Conservation (phyloP, 2,113 vertebrate species). For the Cryptomyrus ogoouensis region DNA sequence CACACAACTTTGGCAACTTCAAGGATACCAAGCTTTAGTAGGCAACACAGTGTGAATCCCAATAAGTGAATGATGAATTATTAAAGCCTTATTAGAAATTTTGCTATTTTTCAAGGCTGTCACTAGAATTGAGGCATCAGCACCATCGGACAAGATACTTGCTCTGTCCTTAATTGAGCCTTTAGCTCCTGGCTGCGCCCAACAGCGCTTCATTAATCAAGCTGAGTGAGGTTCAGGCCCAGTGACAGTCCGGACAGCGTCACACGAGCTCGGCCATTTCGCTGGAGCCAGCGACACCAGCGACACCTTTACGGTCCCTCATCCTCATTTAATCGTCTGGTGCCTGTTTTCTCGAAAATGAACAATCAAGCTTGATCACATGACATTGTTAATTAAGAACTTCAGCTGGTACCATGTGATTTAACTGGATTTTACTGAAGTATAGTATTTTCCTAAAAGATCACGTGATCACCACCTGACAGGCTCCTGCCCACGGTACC, state of each 20-base stretch:
- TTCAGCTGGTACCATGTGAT: background rate
- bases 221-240: conserved; percentile 80
- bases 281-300: conserved; percentile 75
- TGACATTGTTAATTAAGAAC: background rate
- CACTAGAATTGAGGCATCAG: conserved; percentile 94
- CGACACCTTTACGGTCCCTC: conserved; percentile 77
- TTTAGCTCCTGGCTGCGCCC: conserved; percentile 96
- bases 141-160: conserved; percentile 94
- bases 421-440: background rate
- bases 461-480: background rate
- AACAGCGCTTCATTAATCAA: conserved; percentile 99
- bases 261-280: conserved; percentile 82
- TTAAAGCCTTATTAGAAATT: conserved; percentile 95
- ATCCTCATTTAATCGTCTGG: conserved; percentile 70
- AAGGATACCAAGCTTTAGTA: background rate
- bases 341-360: conserved; percentile 43
- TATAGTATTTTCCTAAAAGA: background rate
- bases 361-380: background rate
- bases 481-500: background rate
- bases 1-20: background rate
- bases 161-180: conserved; percentile 98
- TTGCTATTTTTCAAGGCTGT: conserved; percentile 96
- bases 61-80: conserved; percentile 96
- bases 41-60: conserved; percentile 65
- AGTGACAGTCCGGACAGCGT: conserved; percentile 86